Percentiles rank a stretch among this genome's conserved stretches.
These are phyloP conservation scores for Eumerus sabulonum DNA, from an alignment of 2,888 invertebrate genomes.

Conservation along the genomic window DNA sequence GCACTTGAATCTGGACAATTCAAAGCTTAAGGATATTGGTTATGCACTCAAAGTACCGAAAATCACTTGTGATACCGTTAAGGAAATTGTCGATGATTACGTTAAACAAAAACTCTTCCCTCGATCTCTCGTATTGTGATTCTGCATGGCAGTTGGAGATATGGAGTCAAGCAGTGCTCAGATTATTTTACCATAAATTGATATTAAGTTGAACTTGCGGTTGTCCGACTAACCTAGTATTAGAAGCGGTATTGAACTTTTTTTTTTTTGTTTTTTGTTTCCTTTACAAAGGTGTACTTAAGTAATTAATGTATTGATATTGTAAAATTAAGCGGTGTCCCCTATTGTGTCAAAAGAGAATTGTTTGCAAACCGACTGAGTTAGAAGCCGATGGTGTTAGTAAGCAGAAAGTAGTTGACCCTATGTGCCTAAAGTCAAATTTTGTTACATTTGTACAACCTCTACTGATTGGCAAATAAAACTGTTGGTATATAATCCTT, in stretches of 20 bases:
- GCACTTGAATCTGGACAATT: conserved; percentile 87
- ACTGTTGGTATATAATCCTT: not conserved
- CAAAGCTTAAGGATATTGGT: conserved; percentile 82
- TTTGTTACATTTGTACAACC: conserved; percentile 25
- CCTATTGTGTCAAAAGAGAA: too few species aligned
- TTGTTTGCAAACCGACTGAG: conserved; percentile 13
- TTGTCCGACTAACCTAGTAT: conserved; percentile 24
- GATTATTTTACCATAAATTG: conserved; percentile 1
- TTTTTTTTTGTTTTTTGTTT: conserved; percentile 6
- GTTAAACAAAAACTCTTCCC: conserved; percentile 91
- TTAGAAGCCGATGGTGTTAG: conserved; percentile 40
- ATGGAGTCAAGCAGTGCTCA: not conserved
- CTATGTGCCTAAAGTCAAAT: conserved; percentile 47
- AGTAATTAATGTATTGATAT: conserved; percentile 17
- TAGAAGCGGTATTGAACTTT: conserved; percentile 11
- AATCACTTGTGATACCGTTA: conserved; percentile 83
- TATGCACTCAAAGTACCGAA: conserved; percentile 83
- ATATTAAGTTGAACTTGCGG: conserved; percentile 22
- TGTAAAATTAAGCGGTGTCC: not conserved
- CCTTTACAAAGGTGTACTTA: conserved; percentile 46
- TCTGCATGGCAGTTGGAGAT: not conserved
- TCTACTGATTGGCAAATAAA: conserved; percentile 40
- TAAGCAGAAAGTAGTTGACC: conserved; percentile 34
- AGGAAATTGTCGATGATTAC: conserved; percentile 89
- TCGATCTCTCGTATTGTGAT: conserved; percentile 83